Percentiles rank a stretch among this genome's conserved stretches.
These are phyloP conservation scores for Diadegma fenestrale DNA, from an alignment of 2,888 invertebrate species.

Conservation along the genomic window DNA sequence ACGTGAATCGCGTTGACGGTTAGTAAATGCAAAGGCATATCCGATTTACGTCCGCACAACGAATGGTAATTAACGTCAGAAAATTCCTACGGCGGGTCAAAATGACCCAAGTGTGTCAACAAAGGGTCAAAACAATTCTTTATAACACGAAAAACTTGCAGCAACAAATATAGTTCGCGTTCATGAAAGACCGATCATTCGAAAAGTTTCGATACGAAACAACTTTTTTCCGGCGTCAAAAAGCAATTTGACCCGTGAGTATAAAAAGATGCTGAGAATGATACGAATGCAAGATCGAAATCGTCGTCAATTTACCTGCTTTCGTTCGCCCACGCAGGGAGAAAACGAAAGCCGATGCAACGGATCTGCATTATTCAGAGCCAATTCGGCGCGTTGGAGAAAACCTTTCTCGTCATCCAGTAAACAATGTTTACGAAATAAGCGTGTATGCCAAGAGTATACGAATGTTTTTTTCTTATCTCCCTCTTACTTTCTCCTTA, in stretches of 20 bases:
- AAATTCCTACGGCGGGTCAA: not conserved
- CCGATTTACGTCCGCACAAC: not conserved
- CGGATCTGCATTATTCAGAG: slow-evolving; percentile 61
- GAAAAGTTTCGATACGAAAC: not conserved
- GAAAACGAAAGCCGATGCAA: slow-evolving; percentile 39
- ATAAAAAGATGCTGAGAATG: not conserved
- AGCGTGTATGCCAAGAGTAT: slow-evolving; percentile 3
- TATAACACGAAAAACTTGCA: too few species aligned
- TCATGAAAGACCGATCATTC: not conserved
- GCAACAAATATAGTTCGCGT: too few species aligned
- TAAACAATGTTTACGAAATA: slow-evolving; percentile 61
- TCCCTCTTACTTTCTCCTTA: slow-evolving; percentile 1
- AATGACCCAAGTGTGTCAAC: too few species aligned
- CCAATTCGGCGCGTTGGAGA: slow-evolving; percentile 36
- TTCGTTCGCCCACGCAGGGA: not conserved
- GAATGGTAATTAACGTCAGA: not conserved
- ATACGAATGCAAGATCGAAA: not conserved
- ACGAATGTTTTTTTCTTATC: slow-evolving; percentile 15
- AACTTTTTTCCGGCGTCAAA: not conserved
- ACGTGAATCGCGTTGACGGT: not conserved
- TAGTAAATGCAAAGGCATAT: not conserved
- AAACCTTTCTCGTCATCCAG: slow-evolving; percentile 45
- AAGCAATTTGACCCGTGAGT: not conserved
- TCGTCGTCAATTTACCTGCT: slow-evolving; percentile 16
- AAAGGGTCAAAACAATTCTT: too few species aligned